phyloP scores from a whole-genome alignment of 2,797 vertebrate genomes.

The Echeneis naucrates region DNA sequence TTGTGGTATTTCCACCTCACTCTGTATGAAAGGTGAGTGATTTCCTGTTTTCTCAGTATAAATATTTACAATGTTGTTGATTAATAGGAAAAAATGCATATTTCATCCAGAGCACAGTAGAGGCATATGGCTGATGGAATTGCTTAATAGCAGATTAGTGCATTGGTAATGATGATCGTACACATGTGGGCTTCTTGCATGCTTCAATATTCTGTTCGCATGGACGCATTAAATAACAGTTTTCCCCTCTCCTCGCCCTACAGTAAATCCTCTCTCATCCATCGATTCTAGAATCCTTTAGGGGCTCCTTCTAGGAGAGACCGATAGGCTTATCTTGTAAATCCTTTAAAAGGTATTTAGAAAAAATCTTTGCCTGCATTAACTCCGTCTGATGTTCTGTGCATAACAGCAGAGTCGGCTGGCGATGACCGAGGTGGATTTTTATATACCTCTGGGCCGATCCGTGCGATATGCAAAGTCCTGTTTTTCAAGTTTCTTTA shows the following conservation, averaged over 20 bases:
- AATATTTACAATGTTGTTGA: constrained; percentile 37
- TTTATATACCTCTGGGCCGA: constrained; percentile 53
- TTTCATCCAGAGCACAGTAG: constrained; percentile 39
- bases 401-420: constrained; percentile 29
- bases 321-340: constrained; percentile 79
- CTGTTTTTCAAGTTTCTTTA: constrained; percentile 53
- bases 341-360: constrained; percentile 83
- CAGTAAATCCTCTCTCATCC: constrained; percentile 81
- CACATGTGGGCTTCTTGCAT: constrained; percentile 54
- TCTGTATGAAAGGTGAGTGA: constrained; percentile 21
- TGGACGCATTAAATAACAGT: constrained; percentile 75
- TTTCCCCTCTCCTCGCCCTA: constrained; percentile 60
- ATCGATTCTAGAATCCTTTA: constrained; percentile 80
- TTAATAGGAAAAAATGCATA: constrained; percentile 40
- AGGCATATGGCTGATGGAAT: constrained; percentile 55
- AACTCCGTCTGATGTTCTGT: constrained; percentile 66
- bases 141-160: constrained; percentile 75
- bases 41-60: constrained; percentile 17
- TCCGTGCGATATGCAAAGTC: constrained; percentile 39
- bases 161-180: constrained; percentile 69
- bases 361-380: constrained; percentile 73
- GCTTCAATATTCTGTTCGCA: constrained; percentile 78
- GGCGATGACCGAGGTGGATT: constrained; percentile 28
- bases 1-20: constrained; percentile 31
- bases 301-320: constrained; percentile 63